Percentiles rank a stretch among this genome's conserved stretches.
phyloP scores from a whole-genome alignment of 1,140 invertebrate species.

The Sycophila sp. region DNA sequence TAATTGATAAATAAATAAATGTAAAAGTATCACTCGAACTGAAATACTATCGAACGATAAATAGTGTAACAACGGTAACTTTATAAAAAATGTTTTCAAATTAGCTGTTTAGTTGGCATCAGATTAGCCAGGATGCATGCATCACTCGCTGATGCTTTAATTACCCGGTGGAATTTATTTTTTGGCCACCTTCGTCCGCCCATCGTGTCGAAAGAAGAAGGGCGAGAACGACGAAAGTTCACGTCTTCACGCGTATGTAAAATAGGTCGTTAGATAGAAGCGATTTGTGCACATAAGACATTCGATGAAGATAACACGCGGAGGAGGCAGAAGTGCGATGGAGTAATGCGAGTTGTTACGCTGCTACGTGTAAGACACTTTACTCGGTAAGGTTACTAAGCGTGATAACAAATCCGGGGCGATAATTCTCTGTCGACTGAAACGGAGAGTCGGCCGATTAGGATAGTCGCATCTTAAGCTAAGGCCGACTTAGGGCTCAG shows the following conservation, averaged over 20 bases:
- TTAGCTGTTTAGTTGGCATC: too few species aligned
- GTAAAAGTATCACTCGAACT: too few species aligned
- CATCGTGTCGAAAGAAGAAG: too few species aligned
- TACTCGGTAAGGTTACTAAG: constrained; percentile 7
- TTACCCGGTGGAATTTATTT: background rate
- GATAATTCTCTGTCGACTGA: constrained; percentile 30
- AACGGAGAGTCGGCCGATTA: constrained; percentile 23
- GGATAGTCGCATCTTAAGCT: constrained; percentile 21
- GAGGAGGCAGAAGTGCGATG: constrained; percentile 8
- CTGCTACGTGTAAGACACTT: constrained; percentile 6
- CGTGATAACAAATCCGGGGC: constrained; percentile 34
- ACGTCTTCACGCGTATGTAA: background rate
- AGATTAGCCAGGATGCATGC: too few species aligned
- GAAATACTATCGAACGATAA: too few species aligned
- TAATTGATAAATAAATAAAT: too few species aligned
- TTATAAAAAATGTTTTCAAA: too few species aligned
- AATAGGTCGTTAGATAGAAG: constrained; percentile 26
- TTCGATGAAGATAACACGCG: constrained; percentile 21
- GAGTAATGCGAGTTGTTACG: constrained; percentile 33
- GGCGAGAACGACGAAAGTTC: background rate
- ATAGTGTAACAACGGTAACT: too few species aligned
- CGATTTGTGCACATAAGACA: constrained; percentile 8
- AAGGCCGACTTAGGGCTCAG: background rate
- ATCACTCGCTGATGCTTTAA: background rate
- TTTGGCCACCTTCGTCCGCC: background rate